phyloP scores from a whole-genome alignment of 2,113 vertebrate species.

The Proterorhinus semilunaris region DNA sequence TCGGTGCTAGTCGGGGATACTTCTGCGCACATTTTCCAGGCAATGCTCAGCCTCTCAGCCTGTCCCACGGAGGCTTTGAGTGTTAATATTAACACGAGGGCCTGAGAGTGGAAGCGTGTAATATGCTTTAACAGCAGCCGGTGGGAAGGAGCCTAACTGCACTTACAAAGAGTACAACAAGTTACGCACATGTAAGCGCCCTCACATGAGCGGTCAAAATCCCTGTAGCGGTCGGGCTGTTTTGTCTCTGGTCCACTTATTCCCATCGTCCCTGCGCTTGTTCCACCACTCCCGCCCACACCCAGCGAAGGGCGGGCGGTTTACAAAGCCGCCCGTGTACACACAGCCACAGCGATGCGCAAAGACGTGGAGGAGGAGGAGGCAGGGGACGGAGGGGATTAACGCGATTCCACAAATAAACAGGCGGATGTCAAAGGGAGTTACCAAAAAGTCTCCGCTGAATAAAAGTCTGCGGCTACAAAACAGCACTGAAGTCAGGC shows the following conservation, averaged over 20 bases:
- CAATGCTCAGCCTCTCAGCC: constrained; percentile 27
- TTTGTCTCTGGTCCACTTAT: constrained; percentile 55
- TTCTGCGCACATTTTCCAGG: constrained; percentile 48
- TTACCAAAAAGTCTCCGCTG: constrained; percentile 52
- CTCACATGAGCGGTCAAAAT: background rate
- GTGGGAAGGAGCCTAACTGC: constrained; percentile 24
- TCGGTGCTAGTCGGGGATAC: constrained; percentile 41
- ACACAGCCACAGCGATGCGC: constrained; percentile 57
- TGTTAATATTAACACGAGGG: constrained; percentile 62
- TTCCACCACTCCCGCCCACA: constrained; percentile 71
- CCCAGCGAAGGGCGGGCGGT: constrained; percentile 52
- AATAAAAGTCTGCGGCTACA: constrained; percentile 55
- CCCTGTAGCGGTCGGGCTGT: constrained; percentile 30
- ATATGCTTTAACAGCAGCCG: constrained; percentile 39
- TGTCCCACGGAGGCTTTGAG: constrained; percentile 33
- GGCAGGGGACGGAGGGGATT: constrained; percentile 56
- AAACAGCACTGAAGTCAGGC: constrained; percentile 48
- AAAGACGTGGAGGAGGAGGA: constrained; percentile 43
- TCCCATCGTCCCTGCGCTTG: constrained; percentile 52
- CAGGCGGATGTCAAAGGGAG: constrained; percentile 60
- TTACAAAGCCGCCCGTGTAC: constrained; percentile 63
- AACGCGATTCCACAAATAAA: constrained; percentile 71
- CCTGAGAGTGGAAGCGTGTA: constrained; percentile 25
- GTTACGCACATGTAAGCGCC: constrained; percentile 11
- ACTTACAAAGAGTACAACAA: constrained; percentile 22